Evolutionary conservation across 2,113 vertebrate species (phyloP).

Genomic region (Actenoides lindsayi): DNA sequence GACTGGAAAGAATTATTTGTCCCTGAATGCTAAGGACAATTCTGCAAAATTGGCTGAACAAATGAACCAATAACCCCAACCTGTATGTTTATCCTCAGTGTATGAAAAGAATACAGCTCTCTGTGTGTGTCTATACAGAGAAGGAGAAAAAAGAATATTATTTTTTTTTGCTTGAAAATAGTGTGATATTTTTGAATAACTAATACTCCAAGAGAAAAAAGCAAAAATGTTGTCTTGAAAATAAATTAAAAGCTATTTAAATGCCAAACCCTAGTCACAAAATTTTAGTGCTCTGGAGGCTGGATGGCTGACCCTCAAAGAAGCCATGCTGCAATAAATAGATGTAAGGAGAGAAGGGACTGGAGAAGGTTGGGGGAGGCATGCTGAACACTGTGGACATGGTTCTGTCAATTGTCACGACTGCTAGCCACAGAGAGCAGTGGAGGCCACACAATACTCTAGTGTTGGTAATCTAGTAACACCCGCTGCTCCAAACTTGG

Average conservation of each 20-base stretch:
- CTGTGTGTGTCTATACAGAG: neutral
- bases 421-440: neutral
- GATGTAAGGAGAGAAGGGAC: neutral
- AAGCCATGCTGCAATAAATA: neutral
- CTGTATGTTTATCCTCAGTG: neutral
- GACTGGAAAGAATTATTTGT: conserved; percentile 39
- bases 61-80: conserved; percentile 26
- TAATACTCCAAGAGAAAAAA: neutral
- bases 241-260: conserved; percentile 15
- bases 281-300: neutral
- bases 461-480: neutral
- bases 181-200: neutral
- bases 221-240: neutral
- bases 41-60: conserved; percentile 46
- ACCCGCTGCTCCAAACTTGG: neutral
- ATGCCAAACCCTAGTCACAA: neutral
- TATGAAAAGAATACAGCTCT: neutral
- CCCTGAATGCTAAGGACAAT: conserved; percentile 33
- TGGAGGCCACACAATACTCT: neutral
- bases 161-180: neutral
- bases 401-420: neutral
- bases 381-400: neutral
- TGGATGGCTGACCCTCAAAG: neutral
- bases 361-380: neutral
- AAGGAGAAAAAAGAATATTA: neutral